phyloP scores from a whole-genome alignment of 2,888 invertebrate genomes.

The Lasius fuliginosus region DNA sequence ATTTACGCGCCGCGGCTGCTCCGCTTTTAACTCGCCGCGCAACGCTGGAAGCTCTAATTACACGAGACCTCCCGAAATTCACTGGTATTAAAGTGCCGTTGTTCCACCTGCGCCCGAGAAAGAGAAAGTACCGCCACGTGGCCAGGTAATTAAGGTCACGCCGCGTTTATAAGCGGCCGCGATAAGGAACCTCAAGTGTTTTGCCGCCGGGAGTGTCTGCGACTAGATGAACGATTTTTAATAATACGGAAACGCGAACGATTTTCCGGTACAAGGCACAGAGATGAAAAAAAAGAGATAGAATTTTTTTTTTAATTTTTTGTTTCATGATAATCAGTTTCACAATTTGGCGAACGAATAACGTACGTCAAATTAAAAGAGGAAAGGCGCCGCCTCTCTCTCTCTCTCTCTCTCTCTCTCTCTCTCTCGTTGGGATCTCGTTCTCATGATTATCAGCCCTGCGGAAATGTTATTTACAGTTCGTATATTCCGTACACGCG shows the following conservation, averaged over 20 bases:
- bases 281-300: background rate
- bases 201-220: background rate
- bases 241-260: background rate
- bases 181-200: constrained; percentile 29
- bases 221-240: constrained; percentile 8
- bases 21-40: constrained; percentile 65
- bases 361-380: background rate
- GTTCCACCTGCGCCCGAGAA: constrained; percentile 29
- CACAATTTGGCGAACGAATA: background rate
- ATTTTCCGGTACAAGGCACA: background rate
- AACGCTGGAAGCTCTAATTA: constrained; percentile 72
- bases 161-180: constrained; percentile 30
- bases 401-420: too few relatives aligned
- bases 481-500: background rate
- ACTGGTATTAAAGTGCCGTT: constrained; percentile 55
- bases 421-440: background rate
- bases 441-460: background rate
- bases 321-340: constrained; percentile 16
- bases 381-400: background rate
- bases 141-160: constrained; percentile 45
- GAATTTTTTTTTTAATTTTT: background rate
- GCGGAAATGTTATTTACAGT: background rate
- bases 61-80: constrained; percentile 53
- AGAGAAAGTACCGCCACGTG: constrained; percentile 35
- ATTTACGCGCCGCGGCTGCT: constrained; percentile 40